These are phyloP conservation scores for Phoebastria nigripes DNA, from an alignment of 2,797 vertebrate species.

Conservation along the genomic window DNA sequence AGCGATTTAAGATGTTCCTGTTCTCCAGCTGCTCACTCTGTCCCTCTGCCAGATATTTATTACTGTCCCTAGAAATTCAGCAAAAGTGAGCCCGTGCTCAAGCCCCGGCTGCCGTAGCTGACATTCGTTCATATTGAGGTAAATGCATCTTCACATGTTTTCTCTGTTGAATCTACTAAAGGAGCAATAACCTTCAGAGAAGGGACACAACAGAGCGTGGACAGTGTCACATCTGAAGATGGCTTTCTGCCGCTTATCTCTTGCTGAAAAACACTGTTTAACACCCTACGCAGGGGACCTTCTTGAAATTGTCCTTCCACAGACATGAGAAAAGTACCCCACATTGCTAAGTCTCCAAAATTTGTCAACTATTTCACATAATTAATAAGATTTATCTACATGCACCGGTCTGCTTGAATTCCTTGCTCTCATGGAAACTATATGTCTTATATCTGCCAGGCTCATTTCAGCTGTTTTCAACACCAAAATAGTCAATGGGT, in stretches of 20 bases:
- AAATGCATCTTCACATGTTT: background rate
- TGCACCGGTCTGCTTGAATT: background rate
- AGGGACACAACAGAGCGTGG: rapidly evolving
- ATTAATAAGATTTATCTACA: background rate
- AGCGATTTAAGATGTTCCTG: slow-evolving; percentile 5
- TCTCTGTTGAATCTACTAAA: background rate
- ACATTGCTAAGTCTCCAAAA: background rate
- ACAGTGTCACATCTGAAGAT: background rate
- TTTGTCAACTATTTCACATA: background rate
- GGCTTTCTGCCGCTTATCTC: background rate
- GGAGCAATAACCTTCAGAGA: background rate
- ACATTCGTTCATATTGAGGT: background rate
- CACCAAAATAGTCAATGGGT: background rate
- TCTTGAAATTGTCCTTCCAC: background rate
- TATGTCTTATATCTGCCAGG: background rate
- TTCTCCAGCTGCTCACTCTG: slow-evolving; percentile 25
- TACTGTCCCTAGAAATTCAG: background rate
- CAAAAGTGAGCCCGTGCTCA: background rate
- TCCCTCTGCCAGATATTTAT: slow-evolving; percentile 1
- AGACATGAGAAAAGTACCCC: background rate
- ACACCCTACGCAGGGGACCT: rapidly evolving
- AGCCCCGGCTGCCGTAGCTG: background rate
- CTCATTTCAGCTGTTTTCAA: background rate
- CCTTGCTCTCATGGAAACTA: background rate
- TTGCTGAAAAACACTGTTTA: background rate